Evolutionary conservation across 1,140 invertebrate genomes (phyloP).

Genomic region (Drosophila virilis): DNA sequence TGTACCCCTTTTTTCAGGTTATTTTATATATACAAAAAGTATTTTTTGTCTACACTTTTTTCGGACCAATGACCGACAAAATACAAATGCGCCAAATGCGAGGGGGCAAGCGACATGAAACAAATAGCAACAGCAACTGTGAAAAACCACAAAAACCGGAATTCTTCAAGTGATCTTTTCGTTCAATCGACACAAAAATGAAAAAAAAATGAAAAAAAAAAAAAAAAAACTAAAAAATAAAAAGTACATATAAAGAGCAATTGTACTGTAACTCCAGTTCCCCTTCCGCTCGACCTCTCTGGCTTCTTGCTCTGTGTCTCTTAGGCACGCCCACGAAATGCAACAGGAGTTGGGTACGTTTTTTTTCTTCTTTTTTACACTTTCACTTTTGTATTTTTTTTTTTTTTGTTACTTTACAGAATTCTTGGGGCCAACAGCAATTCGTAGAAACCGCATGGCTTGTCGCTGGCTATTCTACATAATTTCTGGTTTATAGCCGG

Average conservation of each 20-base stretch:
- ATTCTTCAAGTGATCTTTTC: slow-evolving; percentile 81
- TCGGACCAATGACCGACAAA: slow-evolving; percentile 82
- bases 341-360: slow-evolving; percentile 39
- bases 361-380: slow-evolving; percentile 54
- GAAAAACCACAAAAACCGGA: slow-evolving; percentile 76
- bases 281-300: slow-evolving; percentile 21
- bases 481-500: slow-evolving; percentile 51
- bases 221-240: not conserved
- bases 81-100: slow-evolving; percentile 49
- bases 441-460: slow-evolving; percentile 51
- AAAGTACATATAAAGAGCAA: slow-evolving; percentile 42
- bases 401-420: slow-evolving; percentile 41
- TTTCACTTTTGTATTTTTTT: slow-evolving; percentile 67
- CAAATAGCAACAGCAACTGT: slow-evolving; percentile 53
- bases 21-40: slow-evolving; percentile 22
- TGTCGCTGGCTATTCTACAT: slow-evolving; percentile 45
- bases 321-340: slow-evolving; percentile 41
- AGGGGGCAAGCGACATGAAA: slow-evolving; percentile 14
- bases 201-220: not conserved
- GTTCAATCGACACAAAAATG: slow-evolving; percentile 55
- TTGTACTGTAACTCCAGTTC: slow-evolving; percentile 43
- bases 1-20: slow-evolving; percentile 14
- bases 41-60: slow-evolving; percentile 56
- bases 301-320: not conserved
- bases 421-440: slow-evolving; percentile 52